These are phyloP conservation scores for Enteromius mattozi DNA, from an alignment of 2,797 vertebrate species.

Conservation along the genomic window DNA sequence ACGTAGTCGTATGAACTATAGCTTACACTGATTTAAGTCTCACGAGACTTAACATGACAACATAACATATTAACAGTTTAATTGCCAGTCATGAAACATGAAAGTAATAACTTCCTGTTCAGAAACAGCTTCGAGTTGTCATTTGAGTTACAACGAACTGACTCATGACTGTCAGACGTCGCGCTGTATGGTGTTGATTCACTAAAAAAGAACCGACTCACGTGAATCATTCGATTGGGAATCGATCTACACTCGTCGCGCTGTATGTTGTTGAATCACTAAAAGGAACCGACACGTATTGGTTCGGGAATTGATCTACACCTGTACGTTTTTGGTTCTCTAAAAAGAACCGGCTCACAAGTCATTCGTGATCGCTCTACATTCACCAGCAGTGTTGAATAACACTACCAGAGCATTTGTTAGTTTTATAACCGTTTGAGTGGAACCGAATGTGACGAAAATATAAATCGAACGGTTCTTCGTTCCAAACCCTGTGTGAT, in stretches of 20 bases:
- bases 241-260: neutral
- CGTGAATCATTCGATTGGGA: neutral
- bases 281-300: neutral
- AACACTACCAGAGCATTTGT: neutral
- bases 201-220: neutral
- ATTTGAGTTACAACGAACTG: constrained; percentile 12
- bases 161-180: neutral
- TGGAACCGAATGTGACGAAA: neutral
- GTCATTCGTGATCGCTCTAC: neutral
- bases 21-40: neutral
- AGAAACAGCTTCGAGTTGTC: neutral
- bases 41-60: neutral
- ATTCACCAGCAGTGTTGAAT: neutral
- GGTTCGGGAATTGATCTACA: too few relatives aligned
- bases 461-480: neutral
- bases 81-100: neutral
- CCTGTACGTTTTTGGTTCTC: neutral
- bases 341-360: neutral
- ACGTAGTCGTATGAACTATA: neutral
- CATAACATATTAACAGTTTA: neutral
- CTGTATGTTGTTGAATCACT: neutral
- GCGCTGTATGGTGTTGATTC: neutral
- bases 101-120: neutral
- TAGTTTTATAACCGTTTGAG: neutral
- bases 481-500: neutral